Evolutionary conservation across 2,113 vertebrate genomes (phyloP), one percentile per base, ranked within the genome.

Genomic region (Colistium nudipinnis): DNA sequence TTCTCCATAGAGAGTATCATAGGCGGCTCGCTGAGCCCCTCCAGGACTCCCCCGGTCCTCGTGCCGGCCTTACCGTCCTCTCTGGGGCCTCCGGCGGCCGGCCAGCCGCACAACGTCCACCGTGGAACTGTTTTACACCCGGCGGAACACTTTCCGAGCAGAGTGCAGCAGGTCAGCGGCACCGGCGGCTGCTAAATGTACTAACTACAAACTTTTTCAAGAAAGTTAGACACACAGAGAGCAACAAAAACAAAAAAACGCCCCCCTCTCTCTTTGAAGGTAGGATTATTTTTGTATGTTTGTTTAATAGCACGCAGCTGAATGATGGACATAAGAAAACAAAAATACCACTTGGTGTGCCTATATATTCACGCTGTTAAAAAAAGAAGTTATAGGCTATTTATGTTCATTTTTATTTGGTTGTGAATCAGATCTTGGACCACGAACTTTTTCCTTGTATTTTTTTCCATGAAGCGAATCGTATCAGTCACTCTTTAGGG

Each of bases 1-100:
- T 98, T 97, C 90, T 97, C 95, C 88, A 98, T 98, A 81, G 96
- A 97, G 83, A 97, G 95, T 73, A 94, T 98, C 87, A 95, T 97
- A 73, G 96, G 96, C 1, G 92, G 93, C 53, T 87, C 93, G 19
- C 68, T 93, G 47, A 94, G 92, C 81, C 89, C 94, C 4, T 93
- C 93, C 12, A 94, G 95, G 92, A 94, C 93, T 90, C 87, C 95
- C 12, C 92, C 93, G 13, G 92, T 83, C 17, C 64, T 83, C 39
- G 88, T 93, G 20, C 94, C 95, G 5, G 91, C 92, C 4, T 89
- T 95, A 65, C 88, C 93, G 9, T 74, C 93, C 28, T 87, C 93
- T n/a, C 57, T 94, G 77, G 90, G 91, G 62, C 87, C 89, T 52
- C 78, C 93, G 31, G 87, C 69, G 48, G 69, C 92, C 28, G 77